Evolutionary conservation across 1,140 invertebrate genomes (phyloP).

Genomic region (Drosophila simulans): DNA sequence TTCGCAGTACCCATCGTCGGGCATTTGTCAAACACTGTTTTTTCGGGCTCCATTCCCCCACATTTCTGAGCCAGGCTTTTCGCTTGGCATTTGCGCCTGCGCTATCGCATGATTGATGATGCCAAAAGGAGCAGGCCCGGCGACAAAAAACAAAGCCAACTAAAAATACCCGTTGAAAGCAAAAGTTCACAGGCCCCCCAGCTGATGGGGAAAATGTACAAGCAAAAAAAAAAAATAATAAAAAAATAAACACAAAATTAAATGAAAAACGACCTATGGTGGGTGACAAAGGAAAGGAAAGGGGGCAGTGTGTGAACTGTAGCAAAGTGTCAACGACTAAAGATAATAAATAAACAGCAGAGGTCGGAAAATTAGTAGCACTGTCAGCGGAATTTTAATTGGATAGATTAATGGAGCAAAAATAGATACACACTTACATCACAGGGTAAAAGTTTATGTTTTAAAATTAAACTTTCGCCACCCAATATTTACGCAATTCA

Average conservation of each 20-base stretch:
- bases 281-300: conserved; percentile 16
- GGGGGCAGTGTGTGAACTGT: conserved; percentile 42
- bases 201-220: conserved; percentile 8
- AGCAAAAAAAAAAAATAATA: background rate
- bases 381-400: conserved; percentile 29
- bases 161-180: conserved; percentile 11
- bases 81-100: conserved; percentile 61
- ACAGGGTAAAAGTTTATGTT: background rate
- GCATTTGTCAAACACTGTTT: conserved; percentile 19
- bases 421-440: background rate
- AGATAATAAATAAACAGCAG: conserved; percentile 12
- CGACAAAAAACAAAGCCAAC: conserved; percentile 31
- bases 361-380: conserved; percentile 10
- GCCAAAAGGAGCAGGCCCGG: conserved; percentile 40
- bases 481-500: background rate
- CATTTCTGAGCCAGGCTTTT: conserved; percentile 20
- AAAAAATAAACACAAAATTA: conserved; percentile 12
- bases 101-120: conserved; percentile 64
- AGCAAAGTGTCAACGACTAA: conserved; percentile 29
- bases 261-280: conserved; percentile 44
- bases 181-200: conserved; percentile 28
- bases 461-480: no score
- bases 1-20: conserved; percentile 10
- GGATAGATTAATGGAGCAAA: conserved; percentile 6
- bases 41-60: conserved; percentile 22